Conservation (phyloP, 2,113 vertebrate species). For the Craseonycteris thonglongyai region DNA sequence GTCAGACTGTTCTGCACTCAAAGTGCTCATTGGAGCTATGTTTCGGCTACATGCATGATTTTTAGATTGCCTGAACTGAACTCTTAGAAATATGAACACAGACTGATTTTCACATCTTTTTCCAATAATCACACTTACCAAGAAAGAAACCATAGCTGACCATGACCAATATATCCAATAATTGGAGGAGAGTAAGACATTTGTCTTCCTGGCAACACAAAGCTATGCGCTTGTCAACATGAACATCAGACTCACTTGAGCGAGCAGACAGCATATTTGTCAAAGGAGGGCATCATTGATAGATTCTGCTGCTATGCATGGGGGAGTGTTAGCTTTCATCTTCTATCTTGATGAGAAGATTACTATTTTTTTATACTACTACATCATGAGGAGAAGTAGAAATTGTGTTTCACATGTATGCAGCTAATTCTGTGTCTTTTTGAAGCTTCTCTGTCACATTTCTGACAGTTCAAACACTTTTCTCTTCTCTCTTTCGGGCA, state of each 20-base stretch:
- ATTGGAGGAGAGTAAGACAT: constrained; percentile 33
- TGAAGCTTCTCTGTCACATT: not conserved
- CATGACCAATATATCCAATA: constrained; percentile 4
- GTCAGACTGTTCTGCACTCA: not conserved
- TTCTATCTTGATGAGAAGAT: not conserved
- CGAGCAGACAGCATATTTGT: not conserved
- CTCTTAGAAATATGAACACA: not conserved
- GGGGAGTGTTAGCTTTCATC: not conserved
- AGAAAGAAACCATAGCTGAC: constrained; percentile 31
- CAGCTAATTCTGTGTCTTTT: not conserved
- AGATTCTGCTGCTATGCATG: not conserved
- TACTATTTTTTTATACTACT: not conserved
- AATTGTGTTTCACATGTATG: not conserved
- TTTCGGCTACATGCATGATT: not conserved
- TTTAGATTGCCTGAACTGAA: not conserved
- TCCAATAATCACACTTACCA: constrained; percentile 18
- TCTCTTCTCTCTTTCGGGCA: not conserved
- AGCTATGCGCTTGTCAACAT: not conserved
- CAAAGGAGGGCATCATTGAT: not conserved
- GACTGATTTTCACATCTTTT: constrained; percentile 34
- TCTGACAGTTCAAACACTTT: not conserved
- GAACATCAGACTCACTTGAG: not conserved
- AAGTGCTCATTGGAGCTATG: not conserved
- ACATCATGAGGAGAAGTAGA: not conserved
- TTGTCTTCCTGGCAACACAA: not conserved